Percentiles rank a stretch among this genome's conserved stretches.
These are phyloP conservation scores for Pithys albifrons DNA, from an alignment of 2,113 vertebrate species.

Conservation along the genomic window DNA sequence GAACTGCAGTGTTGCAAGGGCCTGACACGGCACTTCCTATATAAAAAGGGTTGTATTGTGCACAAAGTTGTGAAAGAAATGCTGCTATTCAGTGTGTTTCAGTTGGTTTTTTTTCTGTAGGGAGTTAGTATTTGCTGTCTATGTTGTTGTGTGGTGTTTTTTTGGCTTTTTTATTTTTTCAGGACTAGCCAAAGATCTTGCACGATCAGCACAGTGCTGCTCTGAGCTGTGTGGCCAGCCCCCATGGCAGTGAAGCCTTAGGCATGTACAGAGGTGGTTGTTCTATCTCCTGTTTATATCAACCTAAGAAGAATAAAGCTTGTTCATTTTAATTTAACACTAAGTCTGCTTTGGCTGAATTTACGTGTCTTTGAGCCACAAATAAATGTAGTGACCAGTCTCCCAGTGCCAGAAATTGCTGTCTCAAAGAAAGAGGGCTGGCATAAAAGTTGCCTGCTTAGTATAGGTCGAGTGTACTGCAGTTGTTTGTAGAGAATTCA, in stretches of 20 bases:
- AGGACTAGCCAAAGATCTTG: neutral
- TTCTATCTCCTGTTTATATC: neutral
- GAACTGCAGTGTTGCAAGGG: neutral
- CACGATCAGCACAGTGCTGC: neutral
- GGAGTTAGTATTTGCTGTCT: neutral
- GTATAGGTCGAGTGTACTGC: neutral
- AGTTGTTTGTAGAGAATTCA: neutral
- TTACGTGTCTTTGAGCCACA: rapidly evolving
- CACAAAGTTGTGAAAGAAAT: slow-evolving; percentile 22
- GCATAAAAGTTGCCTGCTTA: neutral
- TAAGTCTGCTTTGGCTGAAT: neutral
- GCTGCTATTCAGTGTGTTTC: slow-evolving; percentile 1
- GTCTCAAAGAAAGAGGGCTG: neutral
- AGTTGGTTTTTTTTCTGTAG: neutral
- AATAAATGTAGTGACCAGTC: neutral
- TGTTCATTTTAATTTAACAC: neutral
- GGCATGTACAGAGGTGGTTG: neutral
- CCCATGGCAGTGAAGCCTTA: neutral
- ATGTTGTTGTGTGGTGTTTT: neutral
- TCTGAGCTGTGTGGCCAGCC: neutral
- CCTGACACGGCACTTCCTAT: slow-evolving; percentile 4
- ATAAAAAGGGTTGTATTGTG: slow-evolving; percentile 25
- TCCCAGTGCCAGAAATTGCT: neutral
- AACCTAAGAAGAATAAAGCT: neutral
- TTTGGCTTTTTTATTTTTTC: neutral